These are phyloP conservation scores for Colossoma macropomum DNA, from an alignment of 2,113 vertebrate species.

Conservation along the genomic window DNA sequence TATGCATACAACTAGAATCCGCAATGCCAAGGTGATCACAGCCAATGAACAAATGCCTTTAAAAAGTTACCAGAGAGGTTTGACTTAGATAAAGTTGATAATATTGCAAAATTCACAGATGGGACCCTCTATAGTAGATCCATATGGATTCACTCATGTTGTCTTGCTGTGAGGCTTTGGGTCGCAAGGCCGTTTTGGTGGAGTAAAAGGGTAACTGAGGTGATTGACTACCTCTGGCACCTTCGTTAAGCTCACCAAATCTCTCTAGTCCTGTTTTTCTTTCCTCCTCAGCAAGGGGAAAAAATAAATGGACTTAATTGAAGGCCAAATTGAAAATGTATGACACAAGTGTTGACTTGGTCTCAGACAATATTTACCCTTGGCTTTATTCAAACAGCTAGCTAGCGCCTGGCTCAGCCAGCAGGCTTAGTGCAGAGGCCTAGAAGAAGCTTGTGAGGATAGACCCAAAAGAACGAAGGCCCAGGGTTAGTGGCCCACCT, in stretches of 20 bases:
- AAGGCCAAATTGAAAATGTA: conserved; percentile 54
- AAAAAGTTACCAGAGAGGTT: background rate
- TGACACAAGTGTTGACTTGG: conserved; percentile 67
- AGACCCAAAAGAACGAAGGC: background rate
- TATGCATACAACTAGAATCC: background rate
- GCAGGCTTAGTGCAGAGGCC: conserved; percentile 37
- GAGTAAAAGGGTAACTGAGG: background rate
- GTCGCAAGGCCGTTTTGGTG: background rate
- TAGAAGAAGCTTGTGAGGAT: conserved; percentile 17
- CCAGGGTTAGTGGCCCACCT: conserved; percentile 30
- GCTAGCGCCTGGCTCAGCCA: background rate
- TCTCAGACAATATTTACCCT: conserved; percentile 63
- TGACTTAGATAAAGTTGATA: too few relatives aligned
- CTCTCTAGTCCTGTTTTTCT: conserved; percentile 61
- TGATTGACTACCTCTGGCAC: conserved; percentile 12
- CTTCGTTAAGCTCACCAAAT: conserved; percentile 40
- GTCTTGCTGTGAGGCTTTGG: background rate
- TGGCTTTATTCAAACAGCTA: conserved; percentile 56
- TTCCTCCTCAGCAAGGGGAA: conserved; percentile 42
- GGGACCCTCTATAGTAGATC: background rate
- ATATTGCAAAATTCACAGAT: background rate
- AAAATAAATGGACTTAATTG: conserved; percentile 60
- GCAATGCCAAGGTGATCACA: background rate
- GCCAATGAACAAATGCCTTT: background rate
- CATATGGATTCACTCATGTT: background rate